Evolutionary conservation across 37 sponge, comb jelly and placozoan species (phyloP).

Genomic region (Aplysina aerophoba): DNA sequence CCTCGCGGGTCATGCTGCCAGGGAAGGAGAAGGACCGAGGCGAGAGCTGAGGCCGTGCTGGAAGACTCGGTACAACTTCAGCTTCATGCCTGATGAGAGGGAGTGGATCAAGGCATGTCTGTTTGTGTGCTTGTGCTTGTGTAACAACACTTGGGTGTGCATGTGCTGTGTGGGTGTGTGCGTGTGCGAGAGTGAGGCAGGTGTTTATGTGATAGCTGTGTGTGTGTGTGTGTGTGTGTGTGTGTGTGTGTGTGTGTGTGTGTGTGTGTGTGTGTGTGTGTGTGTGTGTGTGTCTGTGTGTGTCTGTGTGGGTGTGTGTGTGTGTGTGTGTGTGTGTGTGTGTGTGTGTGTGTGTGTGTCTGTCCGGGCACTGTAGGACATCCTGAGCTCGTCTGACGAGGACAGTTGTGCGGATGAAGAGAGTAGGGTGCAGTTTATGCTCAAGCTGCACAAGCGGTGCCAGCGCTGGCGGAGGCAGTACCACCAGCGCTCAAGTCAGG

Average conservation of each 20-base stretch:
- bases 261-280: neutral
- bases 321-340: constrained; percentile 15
- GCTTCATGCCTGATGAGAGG: constrained; percentile 20
- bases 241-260: neutral
- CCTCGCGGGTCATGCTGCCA: neutral
- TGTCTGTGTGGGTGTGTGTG: constrained; percentile 8
- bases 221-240: constrained; percentile 5
- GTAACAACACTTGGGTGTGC: neutral
- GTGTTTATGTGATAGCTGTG: constrained; percentile 1
- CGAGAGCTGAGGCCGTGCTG: neutral
- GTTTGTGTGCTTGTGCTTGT: neutral
- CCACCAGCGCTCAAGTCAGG: constrained; percentile 42
- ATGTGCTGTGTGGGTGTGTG: constrained; percentile 10
- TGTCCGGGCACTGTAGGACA: neutral
- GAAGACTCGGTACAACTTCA: neutral
- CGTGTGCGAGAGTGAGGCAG: neutral
- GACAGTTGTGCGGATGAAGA: constrained; percentile 28
- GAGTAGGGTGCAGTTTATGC: constrained; percentile 54
- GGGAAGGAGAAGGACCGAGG: neutral
- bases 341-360: constrained; percentile 3
- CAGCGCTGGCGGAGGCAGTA: constrained; percentile 54
- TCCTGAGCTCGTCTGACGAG: constrained; percentile 18
- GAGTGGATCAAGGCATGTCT: constrained; percentile 1
- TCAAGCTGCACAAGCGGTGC: constrained; percentile 64
- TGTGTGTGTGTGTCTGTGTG: neutral